phyloP scores from a whole-genome alignment of 2,797 vertebrate species.

The Pangasius djambal region DNA sequence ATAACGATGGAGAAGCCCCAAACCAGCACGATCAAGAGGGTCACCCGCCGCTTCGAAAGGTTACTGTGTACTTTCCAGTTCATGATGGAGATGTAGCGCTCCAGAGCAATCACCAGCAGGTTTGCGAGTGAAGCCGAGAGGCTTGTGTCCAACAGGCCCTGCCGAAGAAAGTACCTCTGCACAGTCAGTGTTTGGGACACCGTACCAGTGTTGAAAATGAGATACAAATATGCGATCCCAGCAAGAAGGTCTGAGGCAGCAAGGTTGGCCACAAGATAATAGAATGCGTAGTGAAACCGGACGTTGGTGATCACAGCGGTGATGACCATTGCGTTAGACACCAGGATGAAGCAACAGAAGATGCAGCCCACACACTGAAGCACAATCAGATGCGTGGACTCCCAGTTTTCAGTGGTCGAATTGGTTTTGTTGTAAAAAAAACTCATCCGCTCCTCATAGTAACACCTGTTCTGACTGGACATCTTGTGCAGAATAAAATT shows the following conservation, averaged over 20 bases:
- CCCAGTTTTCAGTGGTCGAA: conserved; percentile 77
- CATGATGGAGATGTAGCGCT: conserved; percentile 94
- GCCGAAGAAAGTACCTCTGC: conserved; percentile 89
- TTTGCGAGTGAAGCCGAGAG: conserved; percentile 93
- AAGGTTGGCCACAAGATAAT: conserved; percentile 93
- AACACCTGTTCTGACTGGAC: conserved; percentile 83
- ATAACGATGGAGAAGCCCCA: conserved; percentile 94
- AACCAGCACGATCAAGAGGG: conserved; percentile 86
- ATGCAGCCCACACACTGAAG: conserved; percentile 87
- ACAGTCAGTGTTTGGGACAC: conserved; percentile 84
- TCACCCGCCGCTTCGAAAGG: conserved; percentile 92
- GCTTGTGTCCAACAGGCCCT: conserved; percentile 91
- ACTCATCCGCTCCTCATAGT: conserved; percentile 84
- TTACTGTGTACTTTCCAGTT: conserved; percentile 93
- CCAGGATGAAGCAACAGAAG: conserved; percentile 93
- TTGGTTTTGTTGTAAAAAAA: conserved; percentile 91
- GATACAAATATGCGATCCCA: conserved; percentile 92
- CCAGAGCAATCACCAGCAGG: conserved; percentile 91
- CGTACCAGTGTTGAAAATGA: conserved; percentile 94
- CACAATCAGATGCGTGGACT: conserved; percentile 75
- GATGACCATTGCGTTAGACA: conserved; percentile 92
- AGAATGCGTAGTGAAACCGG: conserved; percentile 95
- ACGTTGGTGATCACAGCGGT: conserved; percentile 92
- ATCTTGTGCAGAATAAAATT: conserved; percentile 64
- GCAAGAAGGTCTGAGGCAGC: conserved; percentile 96